Conservation (phyloP, 2,888 invertebrate species). For the Aporophyla lueneburgensis region DNA sequence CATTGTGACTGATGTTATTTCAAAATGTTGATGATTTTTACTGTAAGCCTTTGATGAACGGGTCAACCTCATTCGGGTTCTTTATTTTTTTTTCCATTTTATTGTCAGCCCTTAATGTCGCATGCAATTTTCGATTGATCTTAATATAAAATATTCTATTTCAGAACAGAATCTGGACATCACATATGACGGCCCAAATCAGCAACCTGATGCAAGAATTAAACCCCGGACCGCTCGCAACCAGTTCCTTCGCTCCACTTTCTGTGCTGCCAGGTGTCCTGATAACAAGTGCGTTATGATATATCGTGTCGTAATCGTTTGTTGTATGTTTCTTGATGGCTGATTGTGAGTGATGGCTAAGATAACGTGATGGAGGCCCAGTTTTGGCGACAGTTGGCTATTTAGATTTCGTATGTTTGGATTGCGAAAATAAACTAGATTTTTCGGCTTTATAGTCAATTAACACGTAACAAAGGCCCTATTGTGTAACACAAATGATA, state of each 20-base stretch:
- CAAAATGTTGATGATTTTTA: not conserved
- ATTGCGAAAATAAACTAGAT: slow-evolving; percentile 33
- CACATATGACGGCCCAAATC: slow-evolving; percentile 40
- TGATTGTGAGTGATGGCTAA: slow-evolving; percentile 8
- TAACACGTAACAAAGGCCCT: not conserved
- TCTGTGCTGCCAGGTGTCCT: slow-evolving; percentile 42
- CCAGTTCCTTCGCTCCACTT: slow-evolving; percentile 60
- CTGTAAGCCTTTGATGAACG: not conserved
- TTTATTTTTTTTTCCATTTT: not conserved
- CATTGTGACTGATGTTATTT: not conserved
- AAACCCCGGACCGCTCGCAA: slow-evolving; percentile 45
- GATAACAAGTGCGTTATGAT: slow-evolving; percentile 65
- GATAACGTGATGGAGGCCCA: slow-evolving; percentile 32
- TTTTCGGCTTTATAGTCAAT: slow-evolving; percentile 3
- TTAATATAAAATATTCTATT: not conserved
- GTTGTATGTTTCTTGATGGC: slow-evolving; percentile 3
- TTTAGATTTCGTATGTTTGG: slow-evolving; percentile 32
- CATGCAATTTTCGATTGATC: not conserved
- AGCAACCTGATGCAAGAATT: slow-evolving; percentile 61
- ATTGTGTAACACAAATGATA: not conserved
- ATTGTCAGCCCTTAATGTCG: not conserved
- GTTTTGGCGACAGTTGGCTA: slow-evolving; percentile 35
- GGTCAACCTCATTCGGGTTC: not conserved
- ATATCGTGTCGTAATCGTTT: slow-evolving; percentile 31
- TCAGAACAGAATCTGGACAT: not conserved